phyloP scores from a whole-genome alignment of 2,888 invertebrate genomes.

The Isoperla grammatica region DNA sequence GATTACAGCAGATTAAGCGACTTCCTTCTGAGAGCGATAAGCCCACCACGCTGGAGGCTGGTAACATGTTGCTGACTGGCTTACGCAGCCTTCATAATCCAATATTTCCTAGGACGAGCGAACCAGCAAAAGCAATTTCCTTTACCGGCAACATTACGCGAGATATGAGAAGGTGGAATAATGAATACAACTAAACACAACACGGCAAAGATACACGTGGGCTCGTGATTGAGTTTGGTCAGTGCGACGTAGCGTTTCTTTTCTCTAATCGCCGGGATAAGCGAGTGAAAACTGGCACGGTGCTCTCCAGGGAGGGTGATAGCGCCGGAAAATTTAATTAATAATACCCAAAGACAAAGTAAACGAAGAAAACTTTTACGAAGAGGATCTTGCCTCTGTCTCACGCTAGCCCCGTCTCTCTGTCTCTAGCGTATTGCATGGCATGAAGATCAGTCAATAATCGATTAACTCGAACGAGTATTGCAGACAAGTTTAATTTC shows the following conservation, averaged over 20 bases:
- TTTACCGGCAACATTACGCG: background rate
- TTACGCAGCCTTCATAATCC: constrained; percentile 6
- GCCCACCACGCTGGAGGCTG: background rate
- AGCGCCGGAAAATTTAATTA: too few relatives aligned
- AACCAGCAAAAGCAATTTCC: constrained; percentile 9
- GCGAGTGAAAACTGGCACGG: too few relatives aligned
- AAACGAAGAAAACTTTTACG: too few relatives aligned
- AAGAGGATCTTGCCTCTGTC: too few relatives aligned
- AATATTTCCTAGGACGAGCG: constrained; percentile 11
- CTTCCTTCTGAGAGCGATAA: constrained; percentile 16
- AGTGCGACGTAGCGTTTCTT: background rate
- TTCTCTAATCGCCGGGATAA: too few relatives aligned
- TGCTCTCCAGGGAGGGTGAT: too few relatives aligned
- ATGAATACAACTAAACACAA: background rate
- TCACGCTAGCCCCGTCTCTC: too few relatives aligned
- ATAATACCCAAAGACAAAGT: too few relatives aligned
- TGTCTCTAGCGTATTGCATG: too few relatives aligned
- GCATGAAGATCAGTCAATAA: too few relatives aligned
- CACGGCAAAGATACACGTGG: background rate
- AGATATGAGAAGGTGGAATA: background rate
- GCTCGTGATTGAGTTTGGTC: background rate
- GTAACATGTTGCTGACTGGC: background rate
- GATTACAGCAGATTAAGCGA: constrained; percentile 16
- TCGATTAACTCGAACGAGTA: too few relatives aligned
- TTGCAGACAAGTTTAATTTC: too few relatives aligned